Conservation (phyloP, 2,888 invertebrate species). For the Agrenia bidenticulata region DNA sequence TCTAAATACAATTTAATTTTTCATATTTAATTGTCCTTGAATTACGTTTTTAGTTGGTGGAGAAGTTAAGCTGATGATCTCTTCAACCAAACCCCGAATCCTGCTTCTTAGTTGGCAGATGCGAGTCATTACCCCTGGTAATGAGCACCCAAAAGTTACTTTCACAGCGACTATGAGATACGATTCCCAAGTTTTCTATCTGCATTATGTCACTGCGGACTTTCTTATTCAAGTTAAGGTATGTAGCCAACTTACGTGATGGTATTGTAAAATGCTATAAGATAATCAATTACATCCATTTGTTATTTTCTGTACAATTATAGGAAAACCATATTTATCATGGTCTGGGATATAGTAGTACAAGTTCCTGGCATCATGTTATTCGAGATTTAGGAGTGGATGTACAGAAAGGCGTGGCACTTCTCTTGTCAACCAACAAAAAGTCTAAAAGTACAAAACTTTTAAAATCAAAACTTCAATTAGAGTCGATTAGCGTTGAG, state of each 20-base stretch:
- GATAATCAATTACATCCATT: neutral
- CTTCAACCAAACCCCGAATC: conserved; percentile 24
- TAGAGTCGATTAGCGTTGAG: conserved; percentile 40
- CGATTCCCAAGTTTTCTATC: conserved; percentile 43
- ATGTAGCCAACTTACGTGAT: conserved; percentile 7
- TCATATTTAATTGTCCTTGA: too few species aligned
- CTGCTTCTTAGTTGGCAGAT: conserved; percentile 48
- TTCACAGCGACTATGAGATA: conserved; percentile 43
- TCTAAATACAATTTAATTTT: too few species aligned
- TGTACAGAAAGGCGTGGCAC: conserved; percentile 78
- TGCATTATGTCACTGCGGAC: conserved; percentile 48
- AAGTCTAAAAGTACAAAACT: conserved; percentile 40
- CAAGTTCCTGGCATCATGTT: conserved; percentile 68
- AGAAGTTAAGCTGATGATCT: conserved; percentile 4
- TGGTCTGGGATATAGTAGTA: conserved; percentile 67
- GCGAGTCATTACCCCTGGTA: conserved; percentile 29
- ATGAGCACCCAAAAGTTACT: conserved; percentile 29
- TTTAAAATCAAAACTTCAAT: conserved; percentile 43
- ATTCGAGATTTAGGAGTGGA: conserved; percentile 87
- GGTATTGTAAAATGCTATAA: neutral
- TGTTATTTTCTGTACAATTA: conserved; percentile 3
- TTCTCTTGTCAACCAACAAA: conserved; percentile 24
- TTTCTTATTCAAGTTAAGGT: conserved; percentile 48
- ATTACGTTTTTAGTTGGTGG: neutral
- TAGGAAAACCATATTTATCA: conserved; percentile 73